Percentiles rank a stretch among this genome's conserved stretches.
These are phyloP conservation scores for Rallus limicola DNA, from an alignment of 2,113 vertebrate genomes.

Conservation along the genomic window DNA sequence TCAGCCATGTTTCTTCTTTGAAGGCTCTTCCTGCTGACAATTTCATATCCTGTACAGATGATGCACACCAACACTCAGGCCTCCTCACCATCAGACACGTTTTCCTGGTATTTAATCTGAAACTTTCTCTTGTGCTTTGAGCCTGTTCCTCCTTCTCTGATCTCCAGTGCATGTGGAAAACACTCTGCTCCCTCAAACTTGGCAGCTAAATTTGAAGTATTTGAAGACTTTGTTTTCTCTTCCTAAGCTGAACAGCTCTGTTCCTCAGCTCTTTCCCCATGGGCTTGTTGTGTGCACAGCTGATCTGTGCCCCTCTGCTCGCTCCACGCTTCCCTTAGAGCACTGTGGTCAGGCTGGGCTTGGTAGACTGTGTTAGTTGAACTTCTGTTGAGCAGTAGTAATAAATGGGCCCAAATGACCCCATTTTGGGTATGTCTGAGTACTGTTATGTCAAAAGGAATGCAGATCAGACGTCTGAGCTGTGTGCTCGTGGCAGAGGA, in stretches of 20 bases:
- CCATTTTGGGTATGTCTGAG: background rate
- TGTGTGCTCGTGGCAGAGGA: background rate
- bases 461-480: background rate
- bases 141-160: background rate
- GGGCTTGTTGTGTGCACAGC: background rate
- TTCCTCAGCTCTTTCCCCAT: rapidly evolving
- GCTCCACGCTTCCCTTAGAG: background rate
- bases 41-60: background rate
- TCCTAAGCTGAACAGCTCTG: background rate
- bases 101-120: background rate
- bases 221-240: background rate
- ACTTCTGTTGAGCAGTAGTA: background rate
- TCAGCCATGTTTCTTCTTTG: background rate
- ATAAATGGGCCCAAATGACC: background rate
- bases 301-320: background rate
- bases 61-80: rapidly evolving
- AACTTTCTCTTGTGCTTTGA: background rate
- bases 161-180: background rate
- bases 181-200: background rate
- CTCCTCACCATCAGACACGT: background rate
- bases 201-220: background rate
- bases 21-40: background rate
- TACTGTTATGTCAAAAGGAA: background rate
- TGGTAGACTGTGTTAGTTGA: background rate
- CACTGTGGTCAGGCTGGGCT: rapidly evolving